Percentiles rank a stretch among this genome's conserved stretches.
phyloP scores from a whole-genome alignment of 2,888 invertebrate genomes.

The Xestia sexstrigata region DNA sequence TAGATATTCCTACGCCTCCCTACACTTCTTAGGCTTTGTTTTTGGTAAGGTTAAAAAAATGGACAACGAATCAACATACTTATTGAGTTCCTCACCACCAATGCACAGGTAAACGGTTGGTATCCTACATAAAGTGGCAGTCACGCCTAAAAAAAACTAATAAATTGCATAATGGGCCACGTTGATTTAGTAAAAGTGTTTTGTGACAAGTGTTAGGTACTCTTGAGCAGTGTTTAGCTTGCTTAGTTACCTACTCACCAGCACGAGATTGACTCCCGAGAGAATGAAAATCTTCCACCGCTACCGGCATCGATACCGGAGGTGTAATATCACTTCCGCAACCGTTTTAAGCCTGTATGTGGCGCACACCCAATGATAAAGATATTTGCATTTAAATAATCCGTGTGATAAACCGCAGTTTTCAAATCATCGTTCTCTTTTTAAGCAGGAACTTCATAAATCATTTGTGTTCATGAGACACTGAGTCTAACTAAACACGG shows the following conservation, averaged over 20 bases:
- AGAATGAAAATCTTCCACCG: not conserved
- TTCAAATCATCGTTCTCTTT: not conserved
- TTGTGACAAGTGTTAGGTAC: not conserved
- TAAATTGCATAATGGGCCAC: not conserved
- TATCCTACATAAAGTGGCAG: not conserved
- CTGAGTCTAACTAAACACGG: constrained; percentile 2
- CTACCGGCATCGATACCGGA: not conserved
- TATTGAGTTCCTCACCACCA: not conserved
- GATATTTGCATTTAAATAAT: not conserved
- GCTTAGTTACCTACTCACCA: not conserved
- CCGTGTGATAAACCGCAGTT: not conserved
- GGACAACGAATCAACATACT: too few species aligned
- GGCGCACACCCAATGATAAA: not conserved
- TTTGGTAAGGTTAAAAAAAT: not conserved
- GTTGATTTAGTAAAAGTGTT: not conserved
- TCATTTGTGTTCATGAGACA: not conserved
- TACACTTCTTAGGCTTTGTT: not conserved
- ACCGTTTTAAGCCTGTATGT: not conserved
- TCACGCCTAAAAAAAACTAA: not conserved
- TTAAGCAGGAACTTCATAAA: not conserved
- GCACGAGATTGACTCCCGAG: not conserved
- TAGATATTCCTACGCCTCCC: not conserved
- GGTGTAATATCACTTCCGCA: not conserved
- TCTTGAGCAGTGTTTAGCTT: not conserved
- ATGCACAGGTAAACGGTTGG: not conserved